A percentile compares a stretch with the other conserved stretches of the same genome.
Evolutionary conservation across 2,888 invertebrate genomes (phyloP).

Genomic region (Octonoba sinensis): DNA sequence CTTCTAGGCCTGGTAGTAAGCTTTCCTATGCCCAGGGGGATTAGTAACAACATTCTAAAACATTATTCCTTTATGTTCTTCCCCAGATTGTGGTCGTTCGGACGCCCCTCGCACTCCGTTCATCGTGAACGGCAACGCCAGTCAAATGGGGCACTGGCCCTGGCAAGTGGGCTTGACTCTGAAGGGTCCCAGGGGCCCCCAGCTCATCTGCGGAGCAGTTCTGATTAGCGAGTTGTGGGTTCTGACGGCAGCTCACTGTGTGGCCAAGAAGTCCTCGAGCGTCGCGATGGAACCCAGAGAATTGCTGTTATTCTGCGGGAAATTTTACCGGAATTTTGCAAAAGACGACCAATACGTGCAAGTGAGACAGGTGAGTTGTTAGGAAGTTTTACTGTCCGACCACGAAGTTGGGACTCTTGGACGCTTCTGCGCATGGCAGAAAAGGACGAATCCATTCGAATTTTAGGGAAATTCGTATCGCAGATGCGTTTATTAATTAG

Average conservation of each 20-base stretch:
- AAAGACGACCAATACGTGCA: conserved; percentile 52
- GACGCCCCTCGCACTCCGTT: conserved; percentile 49
- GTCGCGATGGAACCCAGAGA: conserved; percentile 17
- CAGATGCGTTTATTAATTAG: too few relatives aligned
- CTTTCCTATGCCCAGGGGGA: too few relatives aligned
- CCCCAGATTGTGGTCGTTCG: conserved; percentile 50
- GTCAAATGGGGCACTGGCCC: conserved; percentile 49
- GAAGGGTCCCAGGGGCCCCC: background rate
- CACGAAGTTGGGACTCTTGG: too few relatives aligned
- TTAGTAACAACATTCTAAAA: too few relatives aligned
- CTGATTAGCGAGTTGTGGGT: conserved; percentile 39
- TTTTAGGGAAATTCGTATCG: too few relatives aligned
- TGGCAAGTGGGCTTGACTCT: conserved; percentile 42
- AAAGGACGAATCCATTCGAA: too few relatives aligned
- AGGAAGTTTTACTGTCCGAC: too few relatives aligned
- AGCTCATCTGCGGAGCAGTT: conserved; percentile 37
- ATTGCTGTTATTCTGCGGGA: conserved; percentile 31
- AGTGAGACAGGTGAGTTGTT: conserved; percentile 32
- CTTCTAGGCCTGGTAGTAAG: too few relatives aligned
- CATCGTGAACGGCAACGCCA: conserved; percentile 40
- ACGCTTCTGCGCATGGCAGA: too few relatives aligned
- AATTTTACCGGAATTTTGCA: conserved; percentile 28
- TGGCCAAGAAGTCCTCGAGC: conserved; percentile 23
- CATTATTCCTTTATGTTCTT: background rate
- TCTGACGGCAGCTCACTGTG: conserved; percentile 53